Percentiles rank a stretch among this genome's conserved stretches.
These are phyloP conservation scores for Fratercula arctica DNA, from an alignment of 2,797 vertebrate genomes.

Conservation along the genomic window DNA sequence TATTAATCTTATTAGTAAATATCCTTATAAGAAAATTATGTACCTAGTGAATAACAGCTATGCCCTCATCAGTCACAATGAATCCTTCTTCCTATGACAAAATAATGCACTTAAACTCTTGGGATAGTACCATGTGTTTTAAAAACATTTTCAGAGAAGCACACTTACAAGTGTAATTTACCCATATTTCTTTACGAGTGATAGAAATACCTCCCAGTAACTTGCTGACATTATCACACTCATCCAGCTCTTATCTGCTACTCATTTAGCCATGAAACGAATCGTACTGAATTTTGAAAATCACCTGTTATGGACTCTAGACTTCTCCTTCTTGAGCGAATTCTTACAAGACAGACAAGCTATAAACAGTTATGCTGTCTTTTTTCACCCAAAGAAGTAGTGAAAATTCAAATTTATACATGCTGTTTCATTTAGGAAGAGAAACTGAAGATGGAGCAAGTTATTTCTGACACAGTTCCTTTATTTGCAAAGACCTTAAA, in stretches of 20 bases:
- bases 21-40: not conserved
- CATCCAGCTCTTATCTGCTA: not conserved
- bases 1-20: not conserved
- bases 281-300: not conserved
- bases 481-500: not conserved
- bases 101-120: not conserved
- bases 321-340: not conserved
- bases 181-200: not conserved
- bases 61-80: not conserved
- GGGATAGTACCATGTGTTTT: not conserved
- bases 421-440: not conserved
- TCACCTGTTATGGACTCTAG: not conserved
- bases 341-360: not conserved
- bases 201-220: constrained; percentile 3
- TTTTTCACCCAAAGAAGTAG: not conserved
- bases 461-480: not conserved
- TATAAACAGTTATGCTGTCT: not conserved
- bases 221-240: not conserved
- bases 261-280: not conserved
- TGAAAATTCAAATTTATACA: not conserved
- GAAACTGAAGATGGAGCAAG: not conserved
- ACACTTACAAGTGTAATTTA: not conserved
- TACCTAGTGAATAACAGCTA: not conserved
- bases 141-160: not conserved
- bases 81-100: not conserved